Conservation (phyloP, 1,140 invertebrate genomes). For the Listronotus oregonensis region DNA sequence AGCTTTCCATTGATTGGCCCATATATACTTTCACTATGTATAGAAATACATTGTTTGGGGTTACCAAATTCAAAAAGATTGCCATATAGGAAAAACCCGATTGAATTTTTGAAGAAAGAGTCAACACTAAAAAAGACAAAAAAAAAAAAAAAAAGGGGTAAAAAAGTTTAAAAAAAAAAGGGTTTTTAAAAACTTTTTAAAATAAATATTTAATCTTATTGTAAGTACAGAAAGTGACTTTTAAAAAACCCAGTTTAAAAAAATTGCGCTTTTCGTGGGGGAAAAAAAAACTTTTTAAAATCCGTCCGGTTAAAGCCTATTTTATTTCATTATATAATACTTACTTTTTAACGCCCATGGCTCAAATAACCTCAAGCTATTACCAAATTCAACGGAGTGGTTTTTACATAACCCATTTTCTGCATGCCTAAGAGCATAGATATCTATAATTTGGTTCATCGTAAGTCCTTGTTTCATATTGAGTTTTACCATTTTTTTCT, state of each 20-base stretch:
- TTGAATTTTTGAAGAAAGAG: conserved; percentile 49
- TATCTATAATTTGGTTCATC: conserved; percentile 39
- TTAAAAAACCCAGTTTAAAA: no score
- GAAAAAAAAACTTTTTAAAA: no score
- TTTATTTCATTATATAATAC: no score
- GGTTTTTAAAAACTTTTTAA: no score
- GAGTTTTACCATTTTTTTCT: conserved; percentile 33
- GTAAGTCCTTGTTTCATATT: conserved; percentile 38
- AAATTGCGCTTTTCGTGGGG: no score
- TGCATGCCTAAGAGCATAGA: conserved; percentile 32
- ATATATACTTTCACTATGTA: conserved; percentile 14
- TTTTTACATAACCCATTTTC: conserved; percentile 36
- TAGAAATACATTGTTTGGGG: conserved; percentile 41
- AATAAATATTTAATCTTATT: no score
- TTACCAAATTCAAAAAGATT: conserved; percentile 45
- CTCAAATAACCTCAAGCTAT: conserved; percentile 34
- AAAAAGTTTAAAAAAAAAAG: no score
- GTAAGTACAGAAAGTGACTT: no score
- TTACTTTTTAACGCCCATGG: conserved; percentile 44
- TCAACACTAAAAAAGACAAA: conserved; percentile 47
- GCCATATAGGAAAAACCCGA: conserved; percentile 40
- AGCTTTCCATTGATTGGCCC: conserved; percentile 36
- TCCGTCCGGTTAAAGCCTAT: no score
- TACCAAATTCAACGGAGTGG: conserved; percentile 34
- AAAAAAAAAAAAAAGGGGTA: not conserved